Evolutionary conservation across 2,113 vertebrate genomes (phyloP).

Genomic region (Puffinus mauretanicus): DNA sequence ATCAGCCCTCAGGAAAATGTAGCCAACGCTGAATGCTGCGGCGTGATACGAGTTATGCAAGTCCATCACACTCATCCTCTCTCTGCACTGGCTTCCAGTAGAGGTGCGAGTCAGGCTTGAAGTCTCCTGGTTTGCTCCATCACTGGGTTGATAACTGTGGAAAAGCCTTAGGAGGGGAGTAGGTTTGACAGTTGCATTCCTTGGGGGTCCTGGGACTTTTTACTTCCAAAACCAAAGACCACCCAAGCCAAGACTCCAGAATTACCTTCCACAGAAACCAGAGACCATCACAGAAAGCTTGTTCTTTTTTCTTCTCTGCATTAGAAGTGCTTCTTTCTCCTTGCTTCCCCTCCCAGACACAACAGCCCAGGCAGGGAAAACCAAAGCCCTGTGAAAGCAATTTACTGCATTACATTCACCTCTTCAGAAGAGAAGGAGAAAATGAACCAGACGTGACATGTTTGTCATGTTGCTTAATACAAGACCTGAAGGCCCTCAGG

Average conservation of each 20-base stretch:
- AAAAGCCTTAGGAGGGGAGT: neutral
- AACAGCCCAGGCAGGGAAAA: neutral
- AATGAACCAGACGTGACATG: neutral
- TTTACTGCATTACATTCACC: neutral
- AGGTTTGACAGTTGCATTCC: neutral
- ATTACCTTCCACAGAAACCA: neutral
- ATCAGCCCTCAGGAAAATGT: conserved; percentile 25
- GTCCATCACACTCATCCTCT: neutral
- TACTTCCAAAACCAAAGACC: neutral
- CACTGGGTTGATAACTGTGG: neutral
- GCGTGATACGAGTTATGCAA: neutral
- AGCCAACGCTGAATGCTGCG: neutral
- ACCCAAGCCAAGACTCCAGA: neutral
- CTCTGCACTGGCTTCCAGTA: neutral
- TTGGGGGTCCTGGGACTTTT: neutral
- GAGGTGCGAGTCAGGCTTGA: neutral
- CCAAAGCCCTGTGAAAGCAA: neutral
- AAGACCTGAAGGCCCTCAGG: neutral
- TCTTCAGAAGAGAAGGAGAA: neutral
- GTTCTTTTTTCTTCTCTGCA: neutral
- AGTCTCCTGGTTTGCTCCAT: neutral
- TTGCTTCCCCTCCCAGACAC: neutral
- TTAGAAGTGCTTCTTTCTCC: neutral
- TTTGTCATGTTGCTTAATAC: neutral
- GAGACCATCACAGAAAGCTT: neutral